Conservation (phyloP, 2,113 vertebrate species). For the Strix uralensis region DNA sequence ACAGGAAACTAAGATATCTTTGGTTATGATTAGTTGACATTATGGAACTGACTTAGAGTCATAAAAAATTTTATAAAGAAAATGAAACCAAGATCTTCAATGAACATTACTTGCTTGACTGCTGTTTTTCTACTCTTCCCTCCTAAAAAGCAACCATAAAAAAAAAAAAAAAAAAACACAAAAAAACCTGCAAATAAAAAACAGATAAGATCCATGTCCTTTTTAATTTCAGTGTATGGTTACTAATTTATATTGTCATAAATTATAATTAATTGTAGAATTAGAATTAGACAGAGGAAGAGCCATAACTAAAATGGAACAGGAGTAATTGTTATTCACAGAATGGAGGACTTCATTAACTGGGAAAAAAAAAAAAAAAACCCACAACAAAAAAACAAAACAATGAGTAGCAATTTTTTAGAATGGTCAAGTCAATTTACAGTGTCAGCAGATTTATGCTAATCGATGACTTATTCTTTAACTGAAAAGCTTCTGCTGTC, state of each 20-base stretch:
- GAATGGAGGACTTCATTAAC: neutral
- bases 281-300: neutral
- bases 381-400: too few species aligned
- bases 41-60: neutral
- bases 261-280: neutral
- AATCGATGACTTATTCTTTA: neutral
- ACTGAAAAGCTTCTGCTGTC: neutral
- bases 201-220: neutral
- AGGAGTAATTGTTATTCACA: neutral
- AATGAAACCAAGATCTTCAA: neutral
- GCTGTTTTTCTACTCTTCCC: neutral
- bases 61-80: neutral
- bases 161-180: neutral
- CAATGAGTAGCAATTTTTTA: neutral
- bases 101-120: neutral
- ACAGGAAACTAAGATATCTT: neutral
- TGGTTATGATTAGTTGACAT: neutral
- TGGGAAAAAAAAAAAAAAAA: neutral
- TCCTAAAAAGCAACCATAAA: neutral
- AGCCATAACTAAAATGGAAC: neutral
- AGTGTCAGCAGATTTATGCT: neutral
- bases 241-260: neutral
- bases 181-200: neutral
- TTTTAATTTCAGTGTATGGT: neutral
- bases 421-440: neutral